These are phyloP conservation scores for Acanthurus tractus DNA, from an alignment of 2,797 vertebrate genomes.

Conservation along the genomic window DNA sequence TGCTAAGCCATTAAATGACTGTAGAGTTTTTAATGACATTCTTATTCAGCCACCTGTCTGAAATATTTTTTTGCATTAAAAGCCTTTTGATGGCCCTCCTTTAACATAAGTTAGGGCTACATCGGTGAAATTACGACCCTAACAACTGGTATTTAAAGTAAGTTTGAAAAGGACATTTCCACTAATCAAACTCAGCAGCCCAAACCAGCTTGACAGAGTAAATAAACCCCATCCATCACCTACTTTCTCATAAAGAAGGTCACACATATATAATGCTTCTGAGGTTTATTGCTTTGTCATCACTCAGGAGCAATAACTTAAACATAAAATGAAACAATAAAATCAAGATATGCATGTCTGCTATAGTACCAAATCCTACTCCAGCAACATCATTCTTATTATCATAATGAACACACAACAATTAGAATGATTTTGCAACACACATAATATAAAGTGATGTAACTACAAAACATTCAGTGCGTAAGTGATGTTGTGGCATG, in stretches of 20 bases:
- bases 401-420: neutral
- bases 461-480: neutral
- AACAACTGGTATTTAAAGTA: neutral
- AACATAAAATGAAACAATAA: neutral
- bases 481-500: too few species aligned
- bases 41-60: neutral
- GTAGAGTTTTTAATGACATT: neutral
- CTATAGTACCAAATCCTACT: neutral
- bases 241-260: neutral
- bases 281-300: neutral
- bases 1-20: constrained; percentile 3
- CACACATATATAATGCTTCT: neutral
- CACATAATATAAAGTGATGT: neutral
- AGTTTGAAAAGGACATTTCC: constrained; percentile 4
- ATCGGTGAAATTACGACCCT: neutral
- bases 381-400: neutral
- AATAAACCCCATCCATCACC: constrained; percentile 22
- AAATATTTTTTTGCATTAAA: constrained; percentile 5
- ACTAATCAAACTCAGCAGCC: neutral
- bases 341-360: neutral
- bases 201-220: constrained; percentile 1
- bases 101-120: constrained; percentile 5
- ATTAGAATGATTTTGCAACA: neutral
- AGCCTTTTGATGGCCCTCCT: neutral
- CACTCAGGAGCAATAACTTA: neutral